Base-by-base conservation (phyloP, 2,113 vertebrate species). In the Entelurus aequoreus region DNA sequence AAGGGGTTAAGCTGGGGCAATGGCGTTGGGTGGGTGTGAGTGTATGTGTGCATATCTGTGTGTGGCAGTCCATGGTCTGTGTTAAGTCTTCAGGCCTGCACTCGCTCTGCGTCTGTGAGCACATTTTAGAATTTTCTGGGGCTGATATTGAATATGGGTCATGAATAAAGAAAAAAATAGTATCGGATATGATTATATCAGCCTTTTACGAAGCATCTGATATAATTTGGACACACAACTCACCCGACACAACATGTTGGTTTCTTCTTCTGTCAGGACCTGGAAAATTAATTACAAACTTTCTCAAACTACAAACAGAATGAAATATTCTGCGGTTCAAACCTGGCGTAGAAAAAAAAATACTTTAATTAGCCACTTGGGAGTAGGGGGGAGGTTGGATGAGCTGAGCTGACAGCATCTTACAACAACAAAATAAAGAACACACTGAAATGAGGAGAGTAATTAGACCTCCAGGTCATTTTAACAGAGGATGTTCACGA, bases 321-420 rank as follows among this genome's bases (percentile, higher is more conserved):
- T 68, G 52, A 61, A 56, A 67, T 48, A 56, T 47, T 19, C 46
- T 42, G 35, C 42, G 14, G 53, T 14, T 69, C 57, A 53, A n/a
- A 46, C 21, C 14, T 16, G 21, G 37, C n/a, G 40, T 54, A 54
- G 16, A 50, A 28, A 28, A 28, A 28, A 60, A 62, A 36, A 60
- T 64, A 58, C n/a, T 48, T 71, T 62, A 60, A 71, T 65, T 63
- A 65, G 48, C 12, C 56, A 46, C 44, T 8, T 48, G 55, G 48
- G 60, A 37, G 35, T 10, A 19, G 47, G 7, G 60, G 44, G 19
- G 8, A 19, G 46, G 7, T 8, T 46, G 44, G 49, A n/a, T 9
- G 53, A 12, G 49, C 21, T 9, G 53, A 12, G 55, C 55, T 60
- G 61, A 14, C 52, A 16, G 62, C 44, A 37, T 37, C 42, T 53